Conservation (phyloP, 2,888 invertebrate species). For the Polymixis lichenea region DNA sequence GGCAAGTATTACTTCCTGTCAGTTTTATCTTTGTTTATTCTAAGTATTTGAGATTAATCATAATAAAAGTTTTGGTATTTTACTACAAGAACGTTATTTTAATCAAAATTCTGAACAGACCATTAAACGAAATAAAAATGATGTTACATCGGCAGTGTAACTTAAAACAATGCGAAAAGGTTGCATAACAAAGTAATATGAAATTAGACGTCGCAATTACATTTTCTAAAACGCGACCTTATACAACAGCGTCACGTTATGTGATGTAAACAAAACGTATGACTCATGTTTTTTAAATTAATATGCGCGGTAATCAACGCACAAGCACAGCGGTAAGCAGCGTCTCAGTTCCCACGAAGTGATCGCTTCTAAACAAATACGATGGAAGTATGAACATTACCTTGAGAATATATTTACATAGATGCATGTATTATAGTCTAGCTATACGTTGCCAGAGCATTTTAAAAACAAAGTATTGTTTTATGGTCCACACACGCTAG, state of each 20-base stretch:
- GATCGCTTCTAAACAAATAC: slow-evolving; percentile 41
- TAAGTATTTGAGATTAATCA: background rate
- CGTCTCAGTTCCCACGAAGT: slow-evolving; percentile 53
- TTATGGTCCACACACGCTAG: slow-evolving; percentile 28
- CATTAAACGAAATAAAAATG: slow-evolving; percentile 28
- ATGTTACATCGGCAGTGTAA: slow-evolving; percentile 11
- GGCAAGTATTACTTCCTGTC: slow-evolving; percentile 6
- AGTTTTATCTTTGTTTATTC: background rate
- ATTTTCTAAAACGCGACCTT: slow-evolving; percentile 63
- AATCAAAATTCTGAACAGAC: slow-evolving; percentile 21
- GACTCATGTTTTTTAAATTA: slow-evolving; percentile 62
- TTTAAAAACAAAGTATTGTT: slow-evolving; percentile 42
- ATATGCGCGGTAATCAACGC: slow-evolving; percentile 58
- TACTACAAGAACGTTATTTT: background rate
- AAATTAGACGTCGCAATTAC: slow-evolving; percentile 50
- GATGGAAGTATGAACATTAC: slow-evolving; percentile 38
- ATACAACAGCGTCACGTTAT: slow-evolving; percentile 55
- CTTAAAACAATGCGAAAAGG: slow-evolving; percentile 37
- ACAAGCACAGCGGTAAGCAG: slow-evolving; percentile 14
- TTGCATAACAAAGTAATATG: slow-evolving; percentile 52
- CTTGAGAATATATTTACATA: slow-evolving; percentile 55
- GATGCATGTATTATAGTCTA: slow-evolving; percentile 34
- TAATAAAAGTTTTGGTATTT: background rate
- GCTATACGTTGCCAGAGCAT: slow-evolving; percentile 20
- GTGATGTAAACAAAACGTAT: slow-evolving; percentile 67